Base-by-base conservation (phyloP, 1,140 invertebrate genomes). In the Leptopilina clavipes region DNA sequence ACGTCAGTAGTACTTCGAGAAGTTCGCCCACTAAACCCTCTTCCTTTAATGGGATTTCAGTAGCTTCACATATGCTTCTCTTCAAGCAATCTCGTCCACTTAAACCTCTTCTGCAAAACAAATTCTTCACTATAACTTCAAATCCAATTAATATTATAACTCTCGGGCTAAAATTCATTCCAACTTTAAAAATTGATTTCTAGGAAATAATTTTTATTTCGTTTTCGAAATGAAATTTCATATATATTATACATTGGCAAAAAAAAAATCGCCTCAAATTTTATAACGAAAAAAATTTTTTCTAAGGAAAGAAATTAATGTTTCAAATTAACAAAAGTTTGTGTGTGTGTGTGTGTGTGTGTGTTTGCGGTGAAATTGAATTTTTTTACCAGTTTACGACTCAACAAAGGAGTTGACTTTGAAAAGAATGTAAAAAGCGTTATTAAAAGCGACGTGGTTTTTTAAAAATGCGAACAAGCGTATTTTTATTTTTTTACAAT, bases 1-100 rank as follows among this genome's bases (percentile, higher is more conserved):
- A 91, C 91, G 90, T 91, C 73, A 92, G 81, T 72, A 92, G 80
- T 74, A 91, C 86, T 78, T 92, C 89, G 48, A 92, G 77, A 73
- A 92, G 85, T 80, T 92, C 89, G 44, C 91, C 92, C 1, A 92
- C 74, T 44, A 92, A 85, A 72, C 91, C 90, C 70, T 91, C 87
- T 76, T 91, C 89, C 73, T 82, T 81, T 75, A 92, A 77, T 54
- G 91, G 84, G 72, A 84, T 79, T 70, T 83, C 85, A 7, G 90
- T 90, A 54, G 88, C 86, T 76, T 92, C 90, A 79, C 91, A 92
- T 76, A 92, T 90, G 75, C 86, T 88, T 79, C 87, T 88, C 79
- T 89, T 87, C 78, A 92, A 77, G 81, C 91, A 92, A 45, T 87
- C 86, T 45, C 72, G 84, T 14, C 90, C 90, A 73, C 85, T 76